Conservation (phyloP, 2,888 invertebrate genomes). For the Lepidocyrtinus sp. region DNA sequence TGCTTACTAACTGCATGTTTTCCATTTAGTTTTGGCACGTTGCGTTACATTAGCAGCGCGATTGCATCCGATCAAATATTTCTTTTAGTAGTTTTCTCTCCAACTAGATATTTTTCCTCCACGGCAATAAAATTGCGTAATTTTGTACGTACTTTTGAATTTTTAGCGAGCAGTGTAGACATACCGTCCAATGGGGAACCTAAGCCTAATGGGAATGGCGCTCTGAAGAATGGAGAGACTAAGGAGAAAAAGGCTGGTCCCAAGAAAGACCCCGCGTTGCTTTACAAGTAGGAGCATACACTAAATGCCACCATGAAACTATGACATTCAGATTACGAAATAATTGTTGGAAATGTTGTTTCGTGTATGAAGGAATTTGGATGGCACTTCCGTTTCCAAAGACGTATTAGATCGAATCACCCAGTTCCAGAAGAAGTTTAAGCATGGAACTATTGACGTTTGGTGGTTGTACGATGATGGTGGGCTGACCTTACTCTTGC, state of each 20-base stretch:
- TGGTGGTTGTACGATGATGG: constrained; percentile 95
- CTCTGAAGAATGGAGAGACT: constrained; percentile 37
- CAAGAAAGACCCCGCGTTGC: constrained; percentile 51
- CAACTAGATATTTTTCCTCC: too few species aligned
- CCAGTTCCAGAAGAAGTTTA: constrained; percentile 84
- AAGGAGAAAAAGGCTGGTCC: constrained; percentile 59
- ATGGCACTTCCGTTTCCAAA: constrained; percentile 78
- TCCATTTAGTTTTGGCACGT: too few species aligned
- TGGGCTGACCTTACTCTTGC: constrained; percentile 5
- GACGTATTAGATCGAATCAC: constrained; percentile 81
- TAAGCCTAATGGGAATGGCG: constrained; percentile 41
- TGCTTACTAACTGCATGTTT: too few species aligned
- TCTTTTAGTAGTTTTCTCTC: too few species aligned
- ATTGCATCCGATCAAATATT: too few species aligned
- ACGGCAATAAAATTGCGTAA: too few species aligned
- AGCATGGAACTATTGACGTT: constrained; percentile 88
- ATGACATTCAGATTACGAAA: too few species aligned
- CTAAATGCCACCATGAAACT: too few species aligned
- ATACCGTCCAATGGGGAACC: constrained; percentile 54
- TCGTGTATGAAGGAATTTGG: constrained; percentile 69
- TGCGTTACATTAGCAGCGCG: too few species aligned
- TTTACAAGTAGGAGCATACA: constrained; percentile 63
- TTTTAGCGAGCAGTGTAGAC: constrained; percentile 67
- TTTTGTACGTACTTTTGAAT: background rate
- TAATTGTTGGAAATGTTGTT: background rate